Evolutionary conservation across 2,113 vertebrate species (phyloP), one percentile per base, ranked within the genome.

Genomic region (Microtus pennsylvanicus): DNA sequence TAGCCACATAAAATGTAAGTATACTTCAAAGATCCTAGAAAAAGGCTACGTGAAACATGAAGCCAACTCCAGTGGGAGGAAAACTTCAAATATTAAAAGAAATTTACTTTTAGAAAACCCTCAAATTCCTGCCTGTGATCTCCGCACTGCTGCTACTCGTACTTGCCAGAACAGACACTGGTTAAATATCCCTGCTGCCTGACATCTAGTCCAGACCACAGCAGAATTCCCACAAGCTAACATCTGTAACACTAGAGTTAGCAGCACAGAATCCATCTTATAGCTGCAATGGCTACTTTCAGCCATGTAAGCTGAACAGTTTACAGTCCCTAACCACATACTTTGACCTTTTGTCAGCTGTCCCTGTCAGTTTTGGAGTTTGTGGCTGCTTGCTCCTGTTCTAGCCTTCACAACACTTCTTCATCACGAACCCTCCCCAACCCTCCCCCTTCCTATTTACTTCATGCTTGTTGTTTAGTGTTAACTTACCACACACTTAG

Each of bases 241-340:
- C 58, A 82, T 35, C 22, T 65, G 13, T 1, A 55, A 42, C 76
- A 35, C 35, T 42, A 3, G 47, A 35, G 61, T 38, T 50, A 13
- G 2, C 2, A 22, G 47, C 19, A 30, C 0, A 26, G 2, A 14
- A 3, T 22, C 24, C 35, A 4, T 80, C 10, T 2, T 22, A 45
- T 1, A 50, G 8, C 72, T 16, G 0, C 28, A 9, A 35, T 16
- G 50, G 21, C 63, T 33, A 55, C 74, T 45, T 33, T 33, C 42
- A 28, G 10, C 52, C 2, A 5, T 2, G 19, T 2, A 47, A 55
- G 87, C 47, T 22, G 13, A 4, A 7, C 2, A 5, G 0, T 3
- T 33, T 13, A 28, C 4, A 30, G 72, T 6, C 42, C n/a, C 77
- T 21, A 42, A 47, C 52, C 50, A 3, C 6, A 42, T 16, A 7